Percentiles rank a stretch among this genome's conserved stretches.
Evolutionary conservation across 1,140 invertebrate species (phyloP).

Genomic region (Branchinecta lindahli): DNA sequence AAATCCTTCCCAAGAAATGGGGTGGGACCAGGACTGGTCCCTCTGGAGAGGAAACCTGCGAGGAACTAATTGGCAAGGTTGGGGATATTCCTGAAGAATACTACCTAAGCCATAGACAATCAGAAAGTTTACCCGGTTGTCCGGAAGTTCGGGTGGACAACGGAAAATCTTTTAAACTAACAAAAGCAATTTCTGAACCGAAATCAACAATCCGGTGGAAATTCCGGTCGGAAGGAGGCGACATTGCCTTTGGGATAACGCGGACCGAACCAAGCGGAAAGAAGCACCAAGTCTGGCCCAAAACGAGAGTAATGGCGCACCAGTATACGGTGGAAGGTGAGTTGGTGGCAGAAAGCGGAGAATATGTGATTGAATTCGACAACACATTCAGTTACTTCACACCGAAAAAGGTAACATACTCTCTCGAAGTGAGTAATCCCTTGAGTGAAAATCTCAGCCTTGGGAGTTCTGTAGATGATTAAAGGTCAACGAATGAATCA

Average conservation of each 20-base stretch:
- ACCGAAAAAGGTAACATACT: neutral
- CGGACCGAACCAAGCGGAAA: neutral
- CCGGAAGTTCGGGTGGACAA: neutral
- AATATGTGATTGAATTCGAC: neutral
- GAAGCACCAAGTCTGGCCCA: neutral
- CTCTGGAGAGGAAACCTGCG: neutral
- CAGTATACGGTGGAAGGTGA: neutral
- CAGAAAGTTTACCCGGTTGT: neutral
- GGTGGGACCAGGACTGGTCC: neutral
- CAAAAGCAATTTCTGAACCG: neutral
- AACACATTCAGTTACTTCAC: neutral
- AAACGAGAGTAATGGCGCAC: neutral
- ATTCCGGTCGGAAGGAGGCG: neutral
- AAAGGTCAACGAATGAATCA: too few relatives aligned
- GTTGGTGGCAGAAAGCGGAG: neutral
- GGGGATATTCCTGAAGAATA: neutral
- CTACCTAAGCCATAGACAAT: neutral
- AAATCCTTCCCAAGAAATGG: slow-evolving; percentile 6
- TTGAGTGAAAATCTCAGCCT: too few relatives aligned
- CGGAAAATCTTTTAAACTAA: neutral
- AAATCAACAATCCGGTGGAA: neutral
- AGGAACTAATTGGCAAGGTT: neutral
- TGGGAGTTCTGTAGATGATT: too few relatives aligned
- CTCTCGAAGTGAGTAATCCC: neutral
- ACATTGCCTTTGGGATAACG: neutral